A percentile compares a stretch with the other conserved stretches of the same genome.
Evolutionary conservation across 1,140 invertebrate species (phyloP).

Genomic region (Cherax quadricarinatus): DNA sequence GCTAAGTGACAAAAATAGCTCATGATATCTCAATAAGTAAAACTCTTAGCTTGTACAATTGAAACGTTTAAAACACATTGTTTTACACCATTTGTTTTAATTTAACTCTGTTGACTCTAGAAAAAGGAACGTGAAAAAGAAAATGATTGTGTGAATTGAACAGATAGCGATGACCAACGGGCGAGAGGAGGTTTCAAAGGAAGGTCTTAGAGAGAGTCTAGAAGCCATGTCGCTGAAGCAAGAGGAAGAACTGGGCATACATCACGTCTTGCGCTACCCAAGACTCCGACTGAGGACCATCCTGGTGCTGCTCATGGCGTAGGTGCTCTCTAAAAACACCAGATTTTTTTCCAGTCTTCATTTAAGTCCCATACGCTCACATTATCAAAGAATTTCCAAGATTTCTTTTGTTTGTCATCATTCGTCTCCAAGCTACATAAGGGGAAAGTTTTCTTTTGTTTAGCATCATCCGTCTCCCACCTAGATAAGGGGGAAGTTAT

Average conservation of each 20-base stretch:
- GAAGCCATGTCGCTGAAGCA: neutral
- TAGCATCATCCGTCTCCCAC: too few relatives aligned
- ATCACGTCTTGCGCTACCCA: neutral
- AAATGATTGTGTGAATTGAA: neutral
- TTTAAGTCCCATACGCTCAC: neutral
- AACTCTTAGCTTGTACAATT: too few relatives aligned
- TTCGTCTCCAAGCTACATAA: neutral
- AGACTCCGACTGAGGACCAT: slow-evolving; percentile 14
- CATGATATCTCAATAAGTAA: too few relatives aligned
- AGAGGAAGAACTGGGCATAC: neutral
- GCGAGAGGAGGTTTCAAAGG: neutral
- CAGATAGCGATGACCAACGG: slow-evolving; percentile 38
- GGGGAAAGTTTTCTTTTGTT: too few relatives aligned
- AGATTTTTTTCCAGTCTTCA: neutral
- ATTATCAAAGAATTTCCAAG: neutral
- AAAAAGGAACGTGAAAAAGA: too few relatives aligned
- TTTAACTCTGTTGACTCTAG: too few relatives aligned
- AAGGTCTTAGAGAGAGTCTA: neutral
- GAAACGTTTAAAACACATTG: too few relatives aligned
- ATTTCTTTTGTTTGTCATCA: neutral
- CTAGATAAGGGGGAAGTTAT: too few relatives aligned
- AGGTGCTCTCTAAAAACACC: neutral
- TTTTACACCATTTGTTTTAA: too few relatives aligned
- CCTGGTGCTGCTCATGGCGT: slow-evolving; percentile 21
- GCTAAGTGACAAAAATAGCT: too few relatives aligned